Conservation (phyloP, 2,797 vertebrate species). For the Atherinosoma microstoma region DNA sequence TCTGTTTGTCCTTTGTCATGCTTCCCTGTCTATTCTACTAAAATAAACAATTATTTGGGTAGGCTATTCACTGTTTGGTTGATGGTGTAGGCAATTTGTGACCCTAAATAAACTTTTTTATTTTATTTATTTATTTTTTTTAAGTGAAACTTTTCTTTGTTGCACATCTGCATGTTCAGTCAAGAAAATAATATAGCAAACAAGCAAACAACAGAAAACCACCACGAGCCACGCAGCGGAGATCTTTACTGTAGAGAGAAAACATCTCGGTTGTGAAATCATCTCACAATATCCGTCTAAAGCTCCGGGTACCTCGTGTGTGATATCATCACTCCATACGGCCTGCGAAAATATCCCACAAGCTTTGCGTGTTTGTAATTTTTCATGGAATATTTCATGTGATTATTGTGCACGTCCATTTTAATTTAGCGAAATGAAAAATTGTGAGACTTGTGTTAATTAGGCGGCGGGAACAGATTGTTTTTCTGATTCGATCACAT, state of each 20-base stretch:
- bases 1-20: neutral
- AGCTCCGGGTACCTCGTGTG: neutral
- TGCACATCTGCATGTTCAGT: conserved; percentile 40
- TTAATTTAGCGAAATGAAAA: neutral
- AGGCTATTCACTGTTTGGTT: neutral
- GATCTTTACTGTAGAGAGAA: conserved; percentile 9
- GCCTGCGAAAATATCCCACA: neutral
- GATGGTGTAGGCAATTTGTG: neutral
- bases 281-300: conserved; percentile 2
- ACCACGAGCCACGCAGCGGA: neutral
- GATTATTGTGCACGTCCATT: neutral
- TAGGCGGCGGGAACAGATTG: neutral
- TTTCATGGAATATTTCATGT: neutral
- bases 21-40: neutral
- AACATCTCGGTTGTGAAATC: conserved; percentile 22
- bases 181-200: conserved; percentile 56
- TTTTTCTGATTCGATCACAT: too few species aligned
- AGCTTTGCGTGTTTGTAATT: neutral
- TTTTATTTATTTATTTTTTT: neutral
- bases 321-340: conserved; percentile 21
- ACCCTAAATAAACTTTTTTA: neutral
- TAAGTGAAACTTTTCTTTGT: conserved; percentile 5
- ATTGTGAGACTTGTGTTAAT: neutral
- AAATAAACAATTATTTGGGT: neutral
- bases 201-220: conserved; percentile 25